Evolutionary conservation across 2,888 invertebrate genomes (phyloP).

Genomic region (Lithophane semibrunnea): DNA sequence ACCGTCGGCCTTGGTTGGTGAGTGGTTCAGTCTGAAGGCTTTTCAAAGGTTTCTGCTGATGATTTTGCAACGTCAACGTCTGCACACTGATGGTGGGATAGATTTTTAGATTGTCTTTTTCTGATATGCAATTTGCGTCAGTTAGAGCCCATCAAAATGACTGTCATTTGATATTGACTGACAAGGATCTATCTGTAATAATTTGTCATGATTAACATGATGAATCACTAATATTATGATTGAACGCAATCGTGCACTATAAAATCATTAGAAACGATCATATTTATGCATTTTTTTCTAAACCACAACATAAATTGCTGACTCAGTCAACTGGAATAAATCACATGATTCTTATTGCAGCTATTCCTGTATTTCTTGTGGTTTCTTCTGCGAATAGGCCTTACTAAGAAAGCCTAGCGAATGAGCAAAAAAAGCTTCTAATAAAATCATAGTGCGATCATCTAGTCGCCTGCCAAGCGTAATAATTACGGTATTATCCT

Average conservation of each 20-base stretch:
- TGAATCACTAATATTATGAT: slow-evolving; percentile 35
- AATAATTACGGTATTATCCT: slow-evolving; percentile 29
- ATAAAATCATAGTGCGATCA: slow-evolving; percentile 32
- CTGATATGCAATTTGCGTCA: slow-evolving; percentile 31
- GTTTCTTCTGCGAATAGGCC: slow-evolving; percentile 8
- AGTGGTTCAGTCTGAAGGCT: slow-evolving; percentile 82
- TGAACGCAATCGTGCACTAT: slow-evolving; percentile 29
- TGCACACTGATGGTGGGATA: slow-evolving; percentile 66
- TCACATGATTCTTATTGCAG: slow-evolving; percentile 38
- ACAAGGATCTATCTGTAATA: background rate
- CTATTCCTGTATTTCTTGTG: slow-evolving; percentile 34
- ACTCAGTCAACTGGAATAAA: slow-evolving; percentile 43
- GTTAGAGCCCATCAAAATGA: slow-evolving; percentile 20
- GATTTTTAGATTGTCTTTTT: slow-evolving; percentile 37
- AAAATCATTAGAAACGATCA: slow-evolving; percentile 35
- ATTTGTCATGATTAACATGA: slow-evolving; percentile 18
- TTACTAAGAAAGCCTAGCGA: background rate
- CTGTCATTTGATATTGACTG: slow-evolving; percentile 12
- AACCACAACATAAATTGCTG: slow-evolving; percentile 41
- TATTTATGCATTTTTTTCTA: slow-evolving; percentile 21
- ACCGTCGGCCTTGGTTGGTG: slow-evolving; percentile 86
- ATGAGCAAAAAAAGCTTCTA: slow-evolving; percentile 6
- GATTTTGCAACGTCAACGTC: slow-evolving; percentile 79
- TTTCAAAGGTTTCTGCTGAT: slow-evolving; percentile 78
- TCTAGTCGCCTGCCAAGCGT: slow-evolving; percentile 24